Conservation (phyloP, 2,113 vertebrate genomes). For the Bos indicus region DNA sequence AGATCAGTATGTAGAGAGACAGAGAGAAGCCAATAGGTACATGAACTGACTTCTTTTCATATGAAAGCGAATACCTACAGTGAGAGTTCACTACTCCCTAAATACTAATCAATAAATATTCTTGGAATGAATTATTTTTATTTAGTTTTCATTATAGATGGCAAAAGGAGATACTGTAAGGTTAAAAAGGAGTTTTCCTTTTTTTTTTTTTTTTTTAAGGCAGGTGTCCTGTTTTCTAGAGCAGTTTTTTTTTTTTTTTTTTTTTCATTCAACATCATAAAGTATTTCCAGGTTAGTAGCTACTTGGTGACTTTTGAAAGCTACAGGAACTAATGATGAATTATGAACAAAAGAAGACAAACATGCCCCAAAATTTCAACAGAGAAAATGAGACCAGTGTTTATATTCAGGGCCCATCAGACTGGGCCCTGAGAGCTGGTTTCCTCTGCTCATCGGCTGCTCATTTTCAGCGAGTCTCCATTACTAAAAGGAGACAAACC, state of each 20-base stretch:
- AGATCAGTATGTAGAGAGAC: neutral
- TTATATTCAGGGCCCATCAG: neutral
- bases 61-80: neutral
- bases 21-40: neutral
- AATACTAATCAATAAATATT: neutral
- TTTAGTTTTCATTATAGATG: neutral
- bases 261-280: neutral
- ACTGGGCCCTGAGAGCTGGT: neutral
- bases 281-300: neutral
- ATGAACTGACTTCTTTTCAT: neutral
- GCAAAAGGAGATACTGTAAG: neutral
- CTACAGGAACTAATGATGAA: neutral
- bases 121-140: neutral
- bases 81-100: neutral
- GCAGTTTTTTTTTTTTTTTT: too few relatives aligned
- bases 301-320: neutral
- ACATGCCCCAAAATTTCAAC: neutral
- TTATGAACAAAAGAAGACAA: neutral
- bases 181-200: neutral
- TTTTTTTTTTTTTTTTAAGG: neutral
- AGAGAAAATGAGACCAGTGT: neutral
- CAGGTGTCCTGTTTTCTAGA: neutral
- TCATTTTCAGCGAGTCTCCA: conserved; percentile 21
- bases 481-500: neutral
- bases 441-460: neutral